Evolutionary conservation across 2,797 vertebrate genomes (phyloP), one percentile per base, ranked within the genome.

Genomic region (Melanotaenia parkinsoni): DNA sequence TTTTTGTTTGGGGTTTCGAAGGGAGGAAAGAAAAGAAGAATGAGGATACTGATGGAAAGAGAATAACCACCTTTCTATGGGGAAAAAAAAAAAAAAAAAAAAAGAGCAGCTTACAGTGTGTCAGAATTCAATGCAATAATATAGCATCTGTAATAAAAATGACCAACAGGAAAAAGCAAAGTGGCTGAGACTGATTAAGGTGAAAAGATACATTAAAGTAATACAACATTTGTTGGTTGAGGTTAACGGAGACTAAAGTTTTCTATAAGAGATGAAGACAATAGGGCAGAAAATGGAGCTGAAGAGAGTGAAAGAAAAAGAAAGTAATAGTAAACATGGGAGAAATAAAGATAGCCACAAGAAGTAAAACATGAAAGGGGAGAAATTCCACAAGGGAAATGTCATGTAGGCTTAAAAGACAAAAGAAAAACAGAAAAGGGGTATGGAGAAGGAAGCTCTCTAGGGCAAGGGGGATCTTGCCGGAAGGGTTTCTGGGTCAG

Each of bases 401-500:
- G 8, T 1, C 37, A 14, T 24, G 54, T 38, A 11, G 54, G 58
- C 28, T 53, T 30, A 64, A 60, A 63, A 43, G 50, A 58, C 3
- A 50, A 20, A 1, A 58, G 9, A 14, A 24, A 40, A 26, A 56
- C 2, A 40, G 26, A 51, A 33, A 58, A 63, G 16, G 35, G 45
- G 40, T 28, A 57, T 45, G 33, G 37, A 35, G 53, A n/a, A 40
- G 65, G 61, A 70, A 68, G 30, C 2, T 30, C 26, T 56, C 57
- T 64, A 57, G 66, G 43, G 72, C 18, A 8, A 73, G 75, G 78
- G 58, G 51, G 67, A 67, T 75, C 40, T 76, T 67, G 58, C 80
- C 32, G 18, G 76, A 51, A 83, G 77, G 50, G 28, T 86, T 86
- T 86, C 72, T 89, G 75, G 82, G 84, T 86, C 54, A 65, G 84